Percentiles rank a stretch among this genome's conserved stretches.
Conservation (phyloP, 2,797 vertebrate species). For the Amblyopsis hoosieri region DNA sequence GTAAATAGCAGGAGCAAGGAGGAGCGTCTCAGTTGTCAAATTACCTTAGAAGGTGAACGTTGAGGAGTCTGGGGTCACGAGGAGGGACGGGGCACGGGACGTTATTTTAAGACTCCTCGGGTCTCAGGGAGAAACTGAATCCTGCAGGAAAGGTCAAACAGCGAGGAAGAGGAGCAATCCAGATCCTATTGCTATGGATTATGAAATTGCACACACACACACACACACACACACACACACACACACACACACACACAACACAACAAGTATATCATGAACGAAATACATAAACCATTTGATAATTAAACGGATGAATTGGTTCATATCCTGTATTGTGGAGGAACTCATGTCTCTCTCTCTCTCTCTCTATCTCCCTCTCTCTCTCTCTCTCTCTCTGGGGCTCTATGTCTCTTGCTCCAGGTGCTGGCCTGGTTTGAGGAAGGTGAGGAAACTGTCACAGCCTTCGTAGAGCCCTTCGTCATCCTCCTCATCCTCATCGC, state of each 20-base stretch:
- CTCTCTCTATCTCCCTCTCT: not conserved
- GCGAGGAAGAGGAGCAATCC: not conserved
- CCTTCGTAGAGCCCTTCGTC: slow-evolving; percentile 93
- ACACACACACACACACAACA: not conserved
- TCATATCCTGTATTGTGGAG: not conserved
- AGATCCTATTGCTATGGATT: slow-evolving; percentile 2
- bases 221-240: not conserved
- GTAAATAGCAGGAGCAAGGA: not conserved
- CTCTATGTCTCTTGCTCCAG: slow-evolving; percentile 46
- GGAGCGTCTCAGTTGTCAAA: slow-evolving; percentile 43
- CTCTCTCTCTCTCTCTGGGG: not conserved
- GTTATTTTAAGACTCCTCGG: slow-evolving; percentile 77
- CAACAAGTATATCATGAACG: too few species aligned
- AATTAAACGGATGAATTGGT: not conserved
- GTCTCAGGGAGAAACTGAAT: slow-evolving; percentile 78
- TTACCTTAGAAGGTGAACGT: slow-evolving; percentile 61
- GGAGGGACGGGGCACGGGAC: slow-evolving; percentile 55
- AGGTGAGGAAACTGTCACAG: slow-evolving; percentile 91
- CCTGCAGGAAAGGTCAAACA: slow-evolving; percentile 79
- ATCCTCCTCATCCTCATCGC: slow-evolving; percentile 93
- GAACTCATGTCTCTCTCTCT: not conserved
- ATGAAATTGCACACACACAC: not conserved
- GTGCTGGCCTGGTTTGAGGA: slow-evolving; percentile 85
- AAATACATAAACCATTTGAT: not conserved
- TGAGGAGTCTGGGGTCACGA: slow-evolving; percentile 20